Percentiles rank a stretch among this genome's conserved stretches.
Conservation (phyloP, 2,888 invertebrate genomes). For the Andrena flavipes region DNA sequence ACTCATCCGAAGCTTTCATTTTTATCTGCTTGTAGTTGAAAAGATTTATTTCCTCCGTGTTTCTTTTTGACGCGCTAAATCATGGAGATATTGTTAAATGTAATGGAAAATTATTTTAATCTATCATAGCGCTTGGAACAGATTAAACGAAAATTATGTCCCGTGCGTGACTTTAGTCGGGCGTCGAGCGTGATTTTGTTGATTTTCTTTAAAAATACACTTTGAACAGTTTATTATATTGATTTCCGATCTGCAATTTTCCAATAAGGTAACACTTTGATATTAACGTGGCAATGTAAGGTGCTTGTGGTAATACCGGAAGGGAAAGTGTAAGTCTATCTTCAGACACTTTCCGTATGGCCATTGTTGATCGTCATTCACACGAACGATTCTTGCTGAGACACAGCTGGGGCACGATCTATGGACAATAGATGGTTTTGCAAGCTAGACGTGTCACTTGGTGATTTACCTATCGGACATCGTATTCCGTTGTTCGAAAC, state of each 20-base stretch:
- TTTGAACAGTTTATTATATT: constrained; percentile 19
- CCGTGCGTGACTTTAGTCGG: constrained; percentile 8
- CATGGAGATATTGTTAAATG: background rate
- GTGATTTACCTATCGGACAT: constrained; percentile 30
- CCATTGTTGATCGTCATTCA: constrained; percentile 31
- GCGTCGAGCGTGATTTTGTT: constrained; percentile 23
- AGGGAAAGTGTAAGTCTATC: constrained; percentile 28
- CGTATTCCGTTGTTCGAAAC: constrained; percentile 13
- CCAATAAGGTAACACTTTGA: background rate
- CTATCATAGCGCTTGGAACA: background rate
- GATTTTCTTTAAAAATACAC: constrained; percentile 10
- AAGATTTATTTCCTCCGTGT: background rate
- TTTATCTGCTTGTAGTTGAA: background rate
- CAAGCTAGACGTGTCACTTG: constrained; percentile 28
- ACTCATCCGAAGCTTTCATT: too few relatives aligned
- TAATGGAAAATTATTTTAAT: constrained; percentile 27
- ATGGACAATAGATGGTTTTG: constrained; percentile 27
- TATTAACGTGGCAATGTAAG: constrained; percentile 12
- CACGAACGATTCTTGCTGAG: constrained; percentile 16
- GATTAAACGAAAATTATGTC: background rate
- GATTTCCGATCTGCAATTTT: background rate
- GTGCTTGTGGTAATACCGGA: constrained; percentile 20
- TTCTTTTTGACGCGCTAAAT: background rate
- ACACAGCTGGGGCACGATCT: too few relatives aligned
- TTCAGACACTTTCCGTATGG: constrained; percentile 22